These are phyloP conservation scores for Orthonyx spaldingii DNA, from an alignment of 2,113 vertebrate genomes.

Conservation along the genomic window DNA sequence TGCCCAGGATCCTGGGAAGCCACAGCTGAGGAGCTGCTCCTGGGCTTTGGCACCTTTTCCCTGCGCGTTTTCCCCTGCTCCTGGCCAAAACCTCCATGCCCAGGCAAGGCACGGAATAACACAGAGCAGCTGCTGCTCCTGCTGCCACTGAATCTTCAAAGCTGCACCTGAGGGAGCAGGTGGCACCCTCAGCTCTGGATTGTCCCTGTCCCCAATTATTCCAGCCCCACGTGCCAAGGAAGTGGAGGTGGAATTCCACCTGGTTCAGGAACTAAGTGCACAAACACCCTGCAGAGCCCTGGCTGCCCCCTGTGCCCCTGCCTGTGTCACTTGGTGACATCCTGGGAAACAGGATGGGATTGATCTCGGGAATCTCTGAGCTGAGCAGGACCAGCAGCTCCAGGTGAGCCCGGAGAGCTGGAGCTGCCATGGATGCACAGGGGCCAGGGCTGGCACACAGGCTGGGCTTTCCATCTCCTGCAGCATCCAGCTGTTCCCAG, in stretches of 20 bases:
- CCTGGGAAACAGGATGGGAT: not conserved
- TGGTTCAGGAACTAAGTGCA: not conserved
- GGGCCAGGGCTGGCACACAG: not conserved
- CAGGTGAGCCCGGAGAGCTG: accelerated
- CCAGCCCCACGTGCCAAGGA: not conserved
- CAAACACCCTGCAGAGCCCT: not conserved
- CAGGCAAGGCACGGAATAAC: not conserved
- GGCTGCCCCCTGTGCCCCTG: not conserved
- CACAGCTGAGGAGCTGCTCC: accelerated
- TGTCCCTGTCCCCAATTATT: not conserved
- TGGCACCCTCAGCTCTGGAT: not conserved
- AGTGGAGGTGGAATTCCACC: not conserved
- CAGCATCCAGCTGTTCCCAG: not conserved
- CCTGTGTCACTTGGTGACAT: not conserved
- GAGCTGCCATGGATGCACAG: not conserved
- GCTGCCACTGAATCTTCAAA: not conserved
- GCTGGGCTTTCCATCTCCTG: not conserved
- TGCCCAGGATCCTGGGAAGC: not conserved
- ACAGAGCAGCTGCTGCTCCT: not conserved
- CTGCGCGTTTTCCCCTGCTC: not conserved
- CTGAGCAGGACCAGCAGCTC: not conserved
- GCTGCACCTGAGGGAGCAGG: not conserved
- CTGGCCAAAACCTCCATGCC: not conserved
- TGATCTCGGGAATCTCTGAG: not conserved
- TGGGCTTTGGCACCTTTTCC: not conserved